A percentile compares a stretch with the other conserved stretches of the same genome.
Evolutionary conservation across 1,140 invertebrate genomes (phyloP).

Genomic region (Latrodectus geometricus): DNA sequence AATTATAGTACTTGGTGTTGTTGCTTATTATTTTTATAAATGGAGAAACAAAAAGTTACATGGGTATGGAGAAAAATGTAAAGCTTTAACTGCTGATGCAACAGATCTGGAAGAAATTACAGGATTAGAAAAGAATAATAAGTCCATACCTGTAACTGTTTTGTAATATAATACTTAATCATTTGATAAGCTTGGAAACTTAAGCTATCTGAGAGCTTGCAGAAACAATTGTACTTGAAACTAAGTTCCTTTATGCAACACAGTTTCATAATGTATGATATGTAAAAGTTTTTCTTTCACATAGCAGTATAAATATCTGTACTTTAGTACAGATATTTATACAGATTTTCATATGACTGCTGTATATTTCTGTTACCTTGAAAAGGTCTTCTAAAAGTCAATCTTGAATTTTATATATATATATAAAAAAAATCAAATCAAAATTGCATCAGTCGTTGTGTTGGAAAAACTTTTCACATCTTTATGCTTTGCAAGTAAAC

Average conservation of each 20-base stretch:
- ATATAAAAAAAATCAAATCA: neutral
- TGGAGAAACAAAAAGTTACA: conserved; percentile 32
- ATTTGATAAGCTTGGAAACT: neutral
- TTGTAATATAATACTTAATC: conserved; percentile 50
- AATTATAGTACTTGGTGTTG: conserved; percentile 18
- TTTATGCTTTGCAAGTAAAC: neutral
- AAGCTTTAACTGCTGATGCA: conserved; percentile 58
- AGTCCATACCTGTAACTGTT: conserved; percentile 58
- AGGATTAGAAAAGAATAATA: conserved; percentile 42
- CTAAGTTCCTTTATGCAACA: neutral
- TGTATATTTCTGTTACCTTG: neutral
- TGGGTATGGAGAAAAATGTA: conserved; percentile 55
- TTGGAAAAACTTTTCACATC: neutral
- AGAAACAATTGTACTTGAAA: conserved; percentile 19
- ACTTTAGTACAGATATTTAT: too few species aligned
- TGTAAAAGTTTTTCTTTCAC: too few species aligned
- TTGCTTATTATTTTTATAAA: conserved; percentile 32
- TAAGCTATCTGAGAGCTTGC: conserved; percentile 40
- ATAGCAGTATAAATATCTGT: neutral
- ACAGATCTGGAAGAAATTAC: conserved; percentile 57
- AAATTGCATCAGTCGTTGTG: neutral
- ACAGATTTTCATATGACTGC: neutral
- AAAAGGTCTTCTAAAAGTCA: neutral
- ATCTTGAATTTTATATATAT: neutral
- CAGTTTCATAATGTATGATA: neutral